Evolutionary conservation across 2,113 vertebrate genomes (phyloP).

Genomic region (Callorhinus ursinus): DNA sequence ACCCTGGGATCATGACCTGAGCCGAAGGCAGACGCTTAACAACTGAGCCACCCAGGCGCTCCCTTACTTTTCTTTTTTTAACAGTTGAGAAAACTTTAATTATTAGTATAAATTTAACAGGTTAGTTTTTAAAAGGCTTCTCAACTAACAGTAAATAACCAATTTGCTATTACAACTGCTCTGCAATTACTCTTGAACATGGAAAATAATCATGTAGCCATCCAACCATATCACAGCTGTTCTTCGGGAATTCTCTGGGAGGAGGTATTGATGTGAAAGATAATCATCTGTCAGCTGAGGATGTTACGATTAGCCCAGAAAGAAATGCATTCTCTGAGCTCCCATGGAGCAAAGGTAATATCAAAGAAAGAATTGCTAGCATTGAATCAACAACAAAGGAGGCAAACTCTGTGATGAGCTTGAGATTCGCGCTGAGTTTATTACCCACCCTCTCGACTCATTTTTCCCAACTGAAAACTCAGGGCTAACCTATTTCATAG

Average conservation of each 20-base stretch:
- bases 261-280: slow-evolving; percentile 41
- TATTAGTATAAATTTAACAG: background rate
- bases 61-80: background rate
- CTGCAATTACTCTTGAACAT: slow-evolving; percentile 41
- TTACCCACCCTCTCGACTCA: background rate
- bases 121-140: slow-evolving; percentile 42
- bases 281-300: background rate
- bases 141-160: slow-evolving; percentile 42
- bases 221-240: background rate
- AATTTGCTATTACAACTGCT: slow-evolving; percentile 67
- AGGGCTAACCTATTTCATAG: background rate
- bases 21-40: too few relatives aligned
- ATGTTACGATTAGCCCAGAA: slow-evolving; percentile 1
- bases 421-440: background rate
- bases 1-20: too few relatives aligned
- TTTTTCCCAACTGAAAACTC: background rate
- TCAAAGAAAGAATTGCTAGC: background rate
- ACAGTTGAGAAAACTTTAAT: background rate
- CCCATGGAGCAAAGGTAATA: background rate
- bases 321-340: background rate
- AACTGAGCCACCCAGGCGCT: too few relatives aligned
- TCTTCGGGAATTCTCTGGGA: background rate
- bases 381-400: background rate
- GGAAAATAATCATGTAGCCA: slow-evolving; percentile 43
- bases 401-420: background rate